Conservation (phyloP, 1,140 invertebrate genomes). For the Drosophila parvula region DNA sequence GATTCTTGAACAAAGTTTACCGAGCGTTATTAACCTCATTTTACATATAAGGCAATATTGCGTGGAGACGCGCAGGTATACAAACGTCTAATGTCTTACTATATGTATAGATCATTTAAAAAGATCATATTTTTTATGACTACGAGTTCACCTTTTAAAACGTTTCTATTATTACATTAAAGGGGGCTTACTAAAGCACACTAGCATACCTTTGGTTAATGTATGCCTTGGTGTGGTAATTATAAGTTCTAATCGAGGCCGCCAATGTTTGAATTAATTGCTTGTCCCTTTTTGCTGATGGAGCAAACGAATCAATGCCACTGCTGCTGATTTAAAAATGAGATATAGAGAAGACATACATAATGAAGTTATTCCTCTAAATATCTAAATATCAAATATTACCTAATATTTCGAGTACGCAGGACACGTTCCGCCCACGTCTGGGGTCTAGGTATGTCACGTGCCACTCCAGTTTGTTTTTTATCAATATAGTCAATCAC, state of each 20-base stretch:
- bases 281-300: conserved; percentile 83
- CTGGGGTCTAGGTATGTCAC: conserved; percentile 90
- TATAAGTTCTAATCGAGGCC: conserved; percentile 86
- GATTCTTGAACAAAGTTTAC: conserved; percentile 31
- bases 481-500: conserved; percentile 92
- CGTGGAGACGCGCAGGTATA: conserved; percentile 26
- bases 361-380: background rate
- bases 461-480: conserved; percentile 87
- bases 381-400: background rate
- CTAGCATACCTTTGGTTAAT: conserved; percentile 87
- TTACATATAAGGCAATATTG: background rate
- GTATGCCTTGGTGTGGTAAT: conserved; percentile 87
- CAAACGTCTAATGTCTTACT: conserved; percentile 43
- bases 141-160: conserved; percentile 35
- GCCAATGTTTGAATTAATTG: conserved; percentile 85
- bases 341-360: background rate
- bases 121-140: conserved; percentile 24
- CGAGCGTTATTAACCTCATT: conserved; percentile 6
- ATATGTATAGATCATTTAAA: conserved; percentile 38
- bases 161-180: conserved; percentile 41
- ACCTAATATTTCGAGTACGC: conserved; percentile 85
- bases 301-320: conserved; percentile 67
- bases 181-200: conserved; percentile 70
- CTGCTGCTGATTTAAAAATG: conserved; percentile 49
- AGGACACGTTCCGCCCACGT: conserved; percentile 92